Evolutionary conservation across 2,113 vertebrate genomes (phyloP).

Genomic region (Henicopernis longicauda): DNA sequence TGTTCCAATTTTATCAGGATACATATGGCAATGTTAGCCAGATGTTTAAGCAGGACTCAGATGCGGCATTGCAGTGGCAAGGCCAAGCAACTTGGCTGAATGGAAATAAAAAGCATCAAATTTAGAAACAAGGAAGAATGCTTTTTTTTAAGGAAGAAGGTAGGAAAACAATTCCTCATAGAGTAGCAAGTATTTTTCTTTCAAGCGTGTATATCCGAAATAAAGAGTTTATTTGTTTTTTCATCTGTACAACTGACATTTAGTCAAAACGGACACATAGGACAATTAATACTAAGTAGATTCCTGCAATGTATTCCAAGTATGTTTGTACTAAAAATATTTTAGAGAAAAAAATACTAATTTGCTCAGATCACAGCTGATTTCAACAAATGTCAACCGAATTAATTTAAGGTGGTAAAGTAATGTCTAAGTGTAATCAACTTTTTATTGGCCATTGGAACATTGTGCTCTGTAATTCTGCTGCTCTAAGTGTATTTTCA

Average conservation of each 20-base stretch:
- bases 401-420: neutral
- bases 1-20: neutral
- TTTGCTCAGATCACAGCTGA: neutral
- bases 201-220: neutral
- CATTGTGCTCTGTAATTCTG: neutral
- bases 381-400: neutral
- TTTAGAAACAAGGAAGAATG: neutral
- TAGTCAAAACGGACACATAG: neutral
- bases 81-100: neutral
- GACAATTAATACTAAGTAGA: neutral
- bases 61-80: neutral
- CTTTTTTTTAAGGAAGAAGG: neutral
- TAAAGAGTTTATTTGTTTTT: neutral
- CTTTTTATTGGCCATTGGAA: neutral
- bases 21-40: neutral
- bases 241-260: neutral
- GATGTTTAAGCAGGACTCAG: neutral
- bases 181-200: neutral
- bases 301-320: neutral
- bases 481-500: neutral
- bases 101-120: neutral
- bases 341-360: neutral
- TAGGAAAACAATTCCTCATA: neutral
- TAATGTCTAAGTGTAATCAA: neutral
- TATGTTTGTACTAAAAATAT: neutral